Evolutionary conservation across 2,888 invertebrate species (phyloP).

Genomic region (Torymus aiolomorphi): DNA sequence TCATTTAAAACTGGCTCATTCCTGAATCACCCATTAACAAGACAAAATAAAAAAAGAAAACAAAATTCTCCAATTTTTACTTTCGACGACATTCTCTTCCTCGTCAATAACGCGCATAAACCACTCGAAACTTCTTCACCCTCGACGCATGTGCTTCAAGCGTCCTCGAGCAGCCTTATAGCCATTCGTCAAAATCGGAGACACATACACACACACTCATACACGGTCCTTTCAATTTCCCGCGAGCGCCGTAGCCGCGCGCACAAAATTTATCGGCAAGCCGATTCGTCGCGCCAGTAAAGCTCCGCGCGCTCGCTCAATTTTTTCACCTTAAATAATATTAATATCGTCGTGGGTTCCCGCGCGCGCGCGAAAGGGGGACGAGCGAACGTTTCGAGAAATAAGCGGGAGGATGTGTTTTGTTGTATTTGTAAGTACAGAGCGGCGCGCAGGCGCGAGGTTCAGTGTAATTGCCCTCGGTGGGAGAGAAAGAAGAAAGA

Average conservation of each 20-base stretch:
- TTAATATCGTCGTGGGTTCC: constrained; percentile 26
- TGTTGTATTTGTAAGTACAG: too few relatives aligned
- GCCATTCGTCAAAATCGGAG: constrained; percentile 30
- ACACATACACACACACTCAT: not conserved
- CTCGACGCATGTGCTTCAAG: not conserved
- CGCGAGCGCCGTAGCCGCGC: not conserved
- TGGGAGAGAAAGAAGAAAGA: not conserved
- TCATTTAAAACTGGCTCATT: too few relatives aligned
- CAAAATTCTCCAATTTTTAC: too few relatives aligned
- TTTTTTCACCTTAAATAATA: constrained; percentile 50
- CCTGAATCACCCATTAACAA: too few relatives aligned
- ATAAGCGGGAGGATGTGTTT: not conserved
- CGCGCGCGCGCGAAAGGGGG: not conserved
- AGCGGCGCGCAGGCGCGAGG: too few relatives aligned
- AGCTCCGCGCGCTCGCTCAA: constrained; percentile 40
- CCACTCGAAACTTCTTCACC: not conserved
- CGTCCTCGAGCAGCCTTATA: not conserved
- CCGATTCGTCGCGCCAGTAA: constrained; percentile 48
- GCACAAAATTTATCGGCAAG: constrained; percentile 46
- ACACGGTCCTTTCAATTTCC: constrained; percentile 30
- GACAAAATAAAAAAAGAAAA: too few relatives aligned
- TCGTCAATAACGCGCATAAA: too few relatives aligned
- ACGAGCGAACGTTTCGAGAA: not conserved
- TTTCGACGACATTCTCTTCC: too few relatives aligned
- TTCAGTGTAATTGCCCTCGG: constrained; percentile 14